Evolutionary conservation across 1,140 invertebrate species (phyloP).

Genomic region (Orius laevigatus): DNA sequence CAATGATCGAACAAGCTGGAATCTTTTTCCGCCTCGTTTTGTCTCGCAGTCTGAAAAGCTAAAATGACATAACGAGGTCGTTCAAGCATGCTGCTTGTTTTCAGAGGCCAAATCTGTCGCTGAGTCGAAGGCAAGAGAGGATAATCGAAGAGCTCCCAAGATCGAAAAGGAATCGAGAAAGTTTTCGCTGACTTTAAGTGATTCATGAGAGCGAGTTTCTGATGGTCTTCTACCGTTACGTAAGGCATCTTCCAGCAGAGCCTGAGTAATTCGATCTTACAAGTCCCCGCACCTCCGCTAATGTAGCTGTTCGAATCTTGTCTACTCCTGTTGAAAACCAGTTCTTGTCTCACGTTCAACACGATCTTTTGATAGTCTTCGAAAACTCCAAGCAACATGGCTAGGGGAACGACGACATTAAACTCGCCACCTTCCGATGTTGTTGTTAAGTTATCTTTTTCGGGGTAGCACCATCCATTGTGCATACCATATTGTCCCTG

Average conservation of each 20-base stretch:
- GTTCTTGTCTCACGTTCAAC: conserved; percentile 29
- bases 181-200: conserved; percentile 19
- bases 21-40: conserved; percentile 14
- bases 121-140: conserved; percentile 22
- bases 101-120: conserved; percentile 23
- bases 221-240: conserved; percentile 18
- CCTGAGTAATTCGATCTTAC: conserved; percentile 20
- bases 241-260: conserved; percentile 23
- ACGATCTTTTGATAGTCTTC: conserved; percentile 31
- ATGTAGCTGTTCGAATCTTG: conserved; percentile 20
- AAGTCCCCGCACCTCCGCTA: conserved; percentile 3
- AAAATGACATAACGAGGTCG: conserved; percentile 22
- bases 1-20: conserved; percentile 21
- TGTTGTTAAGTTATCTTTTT: neutral
- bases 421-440: conserved; percentile 18
- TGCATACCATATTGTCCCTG: conserved; percentile 18
- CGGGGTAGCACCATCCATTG: conserved; percentile 23
- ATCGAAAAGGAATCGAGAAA: conserved; percentile 23
- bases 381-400: conserved; percentile 27
- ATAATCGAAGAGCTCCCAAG: conserved; percentile 27
- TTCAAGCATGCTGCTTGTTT: conserved; percentile 22
- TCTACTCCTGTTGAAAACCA: conserved; percentile 26
- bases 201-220: conserved; percentile 14
- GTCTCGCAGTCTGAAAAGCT: conserved; percentile 19
- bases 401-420: conserved; percentile 26